phyloP scores from a whole-genome alignment of 1,140 invertebrate species.

The Brachionus manjavacas region DNA sequence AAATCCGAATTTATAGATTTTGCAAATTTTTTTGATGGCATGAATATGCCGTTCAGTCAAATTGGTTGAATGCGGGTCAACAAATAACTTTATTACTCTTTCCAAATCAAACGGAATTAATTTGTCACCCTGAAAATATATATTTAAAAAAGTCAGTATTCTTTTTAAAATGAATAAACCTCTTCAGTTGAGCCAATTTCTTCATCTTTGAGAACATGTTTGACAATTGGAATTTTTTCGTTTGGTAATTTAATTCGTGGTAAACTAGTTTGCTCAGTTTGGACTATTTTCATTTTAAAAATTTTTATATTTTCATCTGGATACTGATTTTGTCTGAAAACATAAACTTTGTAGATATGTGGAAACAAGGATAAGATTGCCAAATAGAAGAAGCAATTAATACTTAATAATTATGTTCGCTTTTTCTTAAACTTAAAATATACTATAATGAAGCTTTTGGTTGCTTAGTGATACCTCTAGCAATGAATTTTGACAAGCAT shows the following conservation, averaged over 20 bases:
- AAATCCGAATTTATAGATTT: conserved; percentile 55
- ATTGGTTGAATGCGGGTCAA: conserved; percentile 55
- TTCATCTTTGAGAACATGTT: conserved; percentile 54
- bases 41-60: conserved; percentile 55
- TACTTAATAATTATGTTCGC: not conserved
- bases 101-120: conserved; percentile 51
- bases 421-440: not conserved
- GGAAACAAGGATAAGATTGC: not conserved
- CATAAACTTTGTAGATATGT: not conserved
- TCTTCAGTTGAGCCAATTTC: conserved; percentile 49
- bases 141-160: not conserved
- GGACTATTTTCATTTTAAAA: not conserved
- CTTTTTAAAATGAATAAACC: conserved; percentile 44
- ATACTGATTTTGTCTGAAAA: not conserved
- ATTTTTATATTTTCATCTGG: not conserved
- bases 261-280: not conserved
- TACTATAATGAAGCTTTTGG: not conserved
- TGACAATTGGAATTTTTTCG: conserved; percentile 50
- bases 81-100: conserved; percentile 55
- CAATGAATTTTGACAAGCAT: not conserved
- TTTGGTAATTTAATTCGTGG: conserved; percentile 28
- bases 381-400: not conserved
- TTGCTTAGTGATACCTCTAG: not conserved
- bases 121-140: not conserved
- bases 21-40: conserved; percentile 51